Conservation (phyloP, 2,888 invertebrate genomes). For the Diplolepis rosae region DNA sequence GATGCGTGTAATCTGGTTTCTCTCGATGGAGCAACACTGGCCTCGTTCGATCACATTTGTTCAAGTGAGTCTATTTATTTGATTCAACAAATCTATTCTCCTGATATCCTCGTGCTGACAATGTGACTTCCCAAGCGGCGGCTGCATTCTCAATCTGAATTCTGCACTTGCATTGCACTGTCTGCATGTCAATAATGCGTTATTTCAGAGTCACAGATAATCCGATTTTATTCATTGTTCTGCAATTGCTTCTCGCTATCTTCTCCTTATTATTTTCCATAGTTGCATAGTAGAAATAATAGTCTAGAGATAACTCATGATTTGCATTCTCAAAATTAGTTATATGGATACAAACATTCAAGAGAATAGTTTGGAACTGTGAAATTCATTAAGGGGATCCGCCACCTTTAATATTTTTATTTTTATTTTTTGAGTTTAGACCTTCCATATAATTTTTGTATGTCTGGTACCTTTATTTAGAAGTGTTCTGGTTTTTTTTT, state of each 20-base stretch:
- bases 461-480: too few species aligned
- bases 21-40: neutral
- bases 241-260: neutral
- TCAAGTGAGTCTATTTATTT: constrained; percentile 12
- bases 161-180: neutral
- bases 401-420: too few species aligned
- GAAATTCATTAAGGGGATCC: neutral
- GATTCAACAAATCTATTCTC: constrained; percentile 9
- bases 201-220: neutral
- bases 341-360: neutral
- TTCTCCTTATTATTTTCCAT: neutral
- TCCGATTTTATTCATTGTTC: constrained; percentile 2
- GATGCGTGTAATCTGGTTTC: constrained; percentile 8
- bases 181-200: neutral
- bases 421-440: too few species aligned
- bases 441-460: too few species aligned
- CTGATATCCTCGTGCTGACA: neutral
- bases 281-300: constrained; percentile 3
- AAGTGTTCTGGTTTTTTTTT: too few species aligned
- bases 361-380: neutral
- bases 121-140: neutral
- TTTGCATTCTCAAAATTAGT: constrained; percentile 1
- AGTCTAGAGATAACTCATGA: constrained; percentile 16
- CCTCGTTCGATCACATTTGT: neutral
- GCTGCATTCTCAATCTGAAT: neutral